phyloP scores from a whole-genome alignment of 2,888 invertebrate genomes.

The Zonitis immaculata region DNA sequence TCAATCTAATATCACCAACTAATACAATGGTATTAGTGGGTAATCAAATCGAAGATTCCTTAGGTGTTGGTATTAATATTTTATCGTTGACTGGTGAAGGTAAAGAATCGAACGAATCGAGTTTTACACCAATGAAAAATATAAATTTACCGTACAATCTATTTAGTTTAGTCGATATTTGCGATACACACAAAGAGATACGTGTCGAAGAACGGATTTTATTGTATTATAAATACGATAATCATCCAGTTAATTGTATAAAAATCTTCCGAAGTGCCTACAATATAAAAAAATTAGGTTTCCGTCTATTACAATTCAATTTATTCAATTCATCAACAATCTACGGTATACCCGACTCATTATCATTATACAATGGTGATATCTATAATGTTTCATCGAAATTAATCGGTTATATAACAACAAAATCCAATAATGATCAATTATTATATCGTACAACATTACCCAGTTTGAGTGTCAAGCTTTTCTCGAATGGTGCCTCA shows the following conservation, averaged over 20 bases:
- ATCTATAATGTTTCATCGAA: slow-evolving; percentile 79
- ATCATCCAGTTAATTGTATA: slow-evolving; percentile 92
- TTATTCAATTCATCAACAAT: slow-evolving; percentile 82
- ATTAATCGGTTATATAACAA: slow-evolving; percentile 67
- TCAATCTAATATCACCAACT: slow-evolving; percentile 85
- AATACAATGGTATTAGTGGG: slow-evolving; percentile 74
- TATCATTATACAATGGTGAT: slow-evolving; percentile 88
- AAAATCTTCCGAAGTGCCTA: slow-evolving; percentile 90
- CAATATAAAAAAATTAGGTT: slow-evolving; percentile 82
- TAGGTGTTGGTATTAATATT: slow-evolving; percentile 87
- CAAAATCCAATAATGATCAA: slow-evolving; percentile 66
- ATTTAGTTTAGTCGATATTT: slow-evolving; percentile 94
- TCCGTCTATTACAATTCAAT: slow-evolving; percentile 85
- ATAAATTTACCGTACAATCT: slow-evolving; percentile 83
- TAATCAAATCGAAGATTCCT: slow-evolving; percentile 69
- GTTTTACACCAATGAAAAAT: slow-evolving; percentile 79
- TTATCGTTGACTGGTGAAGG: slow-evolving; percentile 92
- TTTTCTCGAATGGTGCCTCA: slow-evolving; percentile 94
- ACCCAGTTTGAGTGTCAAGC: slow-evolving; percentile 79
- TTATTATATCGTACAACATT: slow-evolving; percentile 70
- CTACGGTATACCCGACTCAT: slow-evolving; percentile 76
- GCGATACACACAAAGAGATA: slow-evolving; percentile 91
- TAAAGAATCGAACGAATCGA: slow-evolving; percentile 79
- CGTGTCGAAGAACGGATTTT: slow-evolving; percentile 84
- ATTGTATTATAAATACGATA: slow-evolving; percentile 95